Conservation (phyloP, 2,888 invertebrate genomes). For the Drosophila diplacantha region DNA sequence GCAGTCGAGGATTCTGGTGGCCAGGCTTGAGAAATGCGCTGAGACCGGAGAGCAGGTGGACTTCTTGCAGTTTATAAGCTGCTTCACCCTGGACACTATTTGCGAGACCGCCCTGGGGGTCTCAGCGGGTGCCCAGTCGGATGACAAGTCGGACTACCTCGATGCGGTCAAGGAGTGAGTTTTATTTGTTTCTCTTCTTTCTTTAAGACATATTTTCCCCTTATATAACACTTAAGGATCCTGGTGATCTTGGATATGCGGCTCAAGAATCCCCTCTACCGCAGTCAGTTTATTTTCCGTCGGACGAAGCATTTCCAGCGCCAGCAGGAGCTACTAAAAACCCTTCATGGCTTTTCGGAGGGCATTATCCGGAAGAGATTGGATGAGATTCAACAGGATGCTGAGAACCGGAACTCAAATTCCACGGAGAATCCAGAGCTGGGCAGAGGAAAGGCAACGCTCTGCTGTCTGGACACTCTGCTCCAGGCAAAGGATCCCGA, state of each 20-base stretch:
- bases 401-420: slow-evolving; percentile 35
- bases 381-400: slow-evolving; percentile 39
- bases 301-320: slow-evolving; percentile 35
- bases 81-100: slow-evolving; percentile 58
- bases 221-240: neutral
- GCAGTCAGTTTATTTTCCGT: slow-evolving; percentile 38
- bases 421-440: slow-evolving; percentile 9
- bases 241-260: slow-evolving; percentile 47
- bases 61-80: slow-evolving; percentile 49
- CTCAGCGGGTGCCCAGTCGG: slow-evolving; percentile 43
- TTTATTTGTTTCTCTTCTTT: neutral
- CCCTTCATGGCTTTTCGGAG: slow-evolving; percentile 55
- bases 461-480: slow-evolving; percentile 46
- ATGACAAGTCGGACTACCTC: slow-evolving; percentile 47
- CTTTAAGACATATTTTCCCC: no score
- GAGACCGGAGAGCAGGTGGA: slow-evolving; percentile 38
- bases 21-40: slow-evolving; percentile 22
- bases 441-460: neutral
- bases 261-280: slow-evolving; percentile 51
- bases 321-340: slow-evolving; percentile 37
- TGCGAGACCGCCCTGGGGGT: slow-evolving; percentile 61
- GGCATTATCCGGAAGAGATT: slow-evolving; percentile 45
- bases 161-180: slow-evolving; percentile 57
- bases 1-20: slow-evolving; percentile 47
- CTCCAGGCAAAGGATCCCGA: slow-evolving; percentile 40